A percentile compares a stretch with the other conserved stretches of the same genome.
Evolutionary conservation across 1,140 invertebrate genomes (phyloP).

Genomic region (Oryctes rhinoceros): DNA sequence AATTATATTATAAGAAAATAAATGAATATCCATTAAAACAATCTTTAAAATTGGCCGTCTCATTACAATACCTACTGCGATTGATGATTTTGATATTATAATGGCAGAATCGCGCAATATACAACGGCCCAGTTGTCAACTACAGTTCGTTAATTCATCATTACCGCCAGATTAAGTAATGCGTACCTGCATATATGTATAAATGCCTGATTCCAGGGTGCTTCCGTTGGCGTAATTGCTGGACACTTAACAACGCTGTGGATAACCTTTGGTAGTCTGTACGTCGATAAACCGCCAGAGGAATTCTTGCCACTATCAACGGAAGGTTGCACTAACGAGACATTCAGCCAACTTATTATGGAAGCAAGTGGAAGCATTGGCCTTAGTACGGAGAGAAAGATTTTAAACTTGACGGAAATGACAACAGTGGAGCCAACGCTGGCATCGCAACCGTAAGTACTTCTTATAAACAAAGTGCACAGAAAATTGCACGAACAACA

Average conservation of each 20-base stretch:
- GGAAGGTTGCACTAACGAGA: constrained; percentile 71
- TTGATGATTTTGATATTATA: too few species aligned
- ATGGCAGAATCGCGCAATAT: neutral
- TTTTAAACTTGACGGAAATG: constrained; percentile 1
- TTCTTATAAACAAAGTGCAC: neutral
- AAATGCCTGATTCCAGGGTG: constrained; percentile 63
- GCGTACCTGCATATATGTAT: neutral
- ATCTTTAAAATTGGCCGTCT: too few species aligned
- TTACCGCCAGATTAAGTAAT: neutral
- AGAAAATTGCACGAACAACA: neutral
- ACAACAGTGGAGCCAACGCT: constrained; percentile 25
- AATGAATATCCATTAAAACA: too few species aligned
- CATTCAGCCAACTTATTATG: constrained; percentile 68
- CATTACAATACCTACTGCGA: too few species aligned
- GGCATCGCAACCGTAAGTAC: constrained; percentile 2
- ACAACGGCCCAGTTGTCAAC: neutral
- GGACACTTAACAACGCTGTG: constrained; percentile 72
- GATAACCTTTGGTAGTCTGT: constrained; percentile 71
- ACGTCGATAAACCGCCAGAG: constrained; percentile 61
- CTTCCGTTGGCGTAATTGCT: constrained; percentile 71
- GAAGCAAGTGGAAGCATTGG: constrained; percentile 44
- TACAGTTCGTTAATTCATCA: neutral
- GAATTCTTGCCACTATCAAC: constrained; percentile 67
- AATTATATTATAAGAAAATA: too few species aligned
- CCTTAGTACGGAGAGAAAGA: constrained; percentile 51